Conservation (phyloP, 2,797 vertebrate genomes). For the Nyctalus aviator region DNA sequence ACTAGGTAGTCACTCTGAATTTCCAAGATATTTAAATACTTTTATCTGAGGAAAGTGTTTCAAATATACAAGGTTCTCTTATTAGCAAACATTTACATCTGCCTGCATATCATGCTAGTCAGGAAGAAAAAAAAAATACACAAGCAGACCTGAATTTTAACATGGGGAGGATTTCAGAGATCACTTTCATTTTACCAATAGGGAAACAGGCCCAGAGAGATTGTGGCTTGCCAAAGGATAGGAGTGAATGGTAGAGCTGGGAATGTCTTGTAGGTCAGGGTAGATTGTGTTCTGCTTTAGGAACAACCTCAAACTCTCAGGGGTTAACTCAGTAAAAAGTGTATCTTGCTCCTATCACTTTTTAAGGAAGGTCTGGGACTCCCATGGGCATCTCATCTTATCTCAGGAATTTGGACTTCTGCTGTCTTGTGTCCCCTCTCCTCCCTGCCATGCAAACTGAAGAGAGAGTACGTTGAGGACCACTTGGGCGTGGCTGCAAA, state of each 20-base stretch:
- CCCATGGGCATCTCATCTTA: neutral
- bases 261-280: neutral
- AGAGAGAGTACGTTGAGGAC: neutral
- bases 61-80: neutral
- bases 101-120: no score
- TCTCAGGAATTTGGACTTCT: neutral
- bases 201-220: conserved; percentile 1
- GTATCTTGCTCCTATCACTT: neutral
- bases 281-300: neutral
- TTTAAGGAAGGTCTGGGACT: neutral
- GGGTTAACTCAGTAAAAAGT: neutral
- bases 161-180: neutral
- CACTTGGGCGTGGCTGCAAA: neutral
- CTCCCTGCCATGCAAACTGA: neutral
- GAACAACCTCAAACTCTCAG: neutral
- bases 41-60: neutral
- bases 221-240: neutral
- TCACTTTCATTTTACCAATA: neutral
- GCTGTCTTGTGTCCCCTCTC: neutral
- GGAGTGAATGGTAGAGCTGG: neutral
- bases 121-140: neutral
- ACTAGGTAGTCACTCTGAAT: neutral
- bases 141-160: neutral
- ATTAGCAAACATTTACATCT: neutral
- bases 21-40: conserved; percentile 39